phyloP scores from a whole-genome alignment of 1,140 invertebrate species.

The Mya arenaria region DNA sequence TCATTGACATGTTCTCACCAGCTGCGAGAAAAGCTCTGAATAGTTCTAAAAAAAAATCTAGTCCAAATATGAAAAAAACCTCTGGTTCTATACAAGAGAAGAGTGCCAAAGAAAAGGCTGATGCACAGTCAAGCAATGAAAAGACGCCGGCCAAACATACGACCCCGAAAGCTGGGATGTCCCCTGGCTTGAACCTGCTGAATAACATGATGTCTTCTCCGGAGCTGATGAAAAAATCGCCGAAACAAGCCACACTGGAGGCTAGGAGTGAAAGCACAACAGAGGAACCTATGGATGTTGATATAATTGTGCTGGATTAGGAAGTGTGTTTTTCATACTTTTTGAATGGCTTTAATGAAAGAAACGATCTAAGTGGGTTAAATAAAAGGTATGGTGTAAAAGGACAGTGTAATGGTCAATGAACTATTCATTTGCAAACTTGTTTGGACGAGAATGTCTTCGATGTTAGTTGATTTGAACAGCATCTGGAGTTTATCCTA shows the following conservation, averaged over 20 bases:
- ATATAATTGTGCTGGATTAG: slow-evolving; percentile 23
- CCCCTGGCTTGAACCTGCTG: background rate
- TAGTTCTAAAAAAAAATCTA: background rate
- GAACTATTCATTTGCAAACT: no score
- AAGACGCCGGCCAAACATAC: background rate
- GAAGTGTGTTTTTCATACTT: no score
- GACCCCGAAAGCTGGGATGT: background rate
- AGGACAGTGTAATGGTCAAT: no score
- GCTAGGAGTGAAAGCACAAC: background rate
- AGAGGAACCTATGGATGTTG: slow-evolving; percentile 22
- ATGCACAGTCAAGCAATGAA: background rate
- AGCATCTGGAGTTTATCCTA: no score
- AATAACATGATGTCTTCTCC: slow-evolving; percentile 10
- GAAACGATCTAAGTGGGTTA: no score
- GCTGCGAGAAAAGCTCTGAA: background rate
- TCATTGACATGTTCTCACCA: slow-evolving; percentile 37
- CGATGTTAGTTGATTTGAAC: no score
- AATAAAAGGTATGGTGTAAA: no score
- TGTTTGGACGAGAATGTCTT: no score
- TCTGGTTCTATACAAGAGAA: background rate
- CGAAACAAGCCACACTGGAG: background rate
- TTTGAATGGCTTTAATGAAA: no score
- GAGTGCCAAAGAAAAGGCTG: background rate
- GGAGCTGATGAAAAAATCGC: slow-evolving; percentile 7
- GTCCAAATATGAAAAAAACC: background rate